Conservation (phyloP, 2,797 vertebrate genomes). For the Labroides dimidiatus region DNA sequence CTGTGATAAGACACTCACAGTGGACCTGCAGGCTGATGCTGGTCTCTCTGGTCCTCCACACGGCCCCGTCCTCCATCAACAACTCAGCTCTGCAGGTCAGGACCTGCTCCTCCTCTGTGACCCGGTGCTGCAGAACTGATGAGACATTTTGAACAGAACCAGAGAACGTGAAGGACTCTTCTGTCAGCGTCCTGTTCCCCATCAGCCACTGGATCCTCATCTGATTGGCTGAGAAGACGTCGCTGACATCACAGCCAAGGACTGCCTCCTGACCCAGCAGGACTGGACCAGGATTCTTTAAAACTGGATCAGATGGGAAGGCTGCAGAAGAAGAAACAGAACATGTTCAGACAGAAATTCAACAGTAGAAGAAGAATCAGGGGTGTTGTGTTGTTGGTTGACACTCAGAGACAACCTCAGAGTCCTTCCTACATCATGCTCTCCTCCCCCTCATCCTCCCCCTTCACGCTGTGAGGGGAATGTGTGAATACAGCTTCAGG, state of each 20-base stretch:
- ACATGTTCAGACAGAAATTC: neutral
- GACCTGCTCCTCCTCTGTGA: constrained; percentile 59
- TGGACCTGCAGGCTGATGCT: constrained; percentile 55
- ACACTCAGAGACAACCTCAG: no score
- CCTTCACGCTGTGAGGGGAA: no score
- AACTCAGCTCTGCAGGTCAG: constrained; percentile 85
- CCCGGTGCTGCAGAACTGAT: constrained; percentile 58
- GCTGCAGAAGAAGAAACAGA: constrained; percentile 74
- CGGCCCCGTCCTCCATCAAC: constrained; percentile 29
- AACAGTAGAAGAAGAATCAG: neutral
- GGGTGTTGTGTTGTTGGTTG: no score
- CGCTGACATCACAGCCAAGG: constrained; percentile 79
- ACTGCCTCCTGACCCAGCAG: constrained; percentile 68
- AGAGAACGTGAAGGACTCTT: constrained; percentile 33
- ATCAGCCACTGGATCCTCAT: constrained; percentile 82
- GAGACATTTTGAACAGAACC: constrained; percentile 74
- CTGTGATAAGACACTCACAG: constrained; percentile 75
- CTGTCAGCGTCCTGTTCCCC: constrained; percentile 38
- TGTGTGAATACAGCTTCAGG: no score
- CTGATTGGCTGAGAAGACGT: constrained; percentile 80
- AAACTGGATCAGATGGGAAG: constrained; percentile 85
- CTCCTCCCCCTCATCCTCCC: no score
- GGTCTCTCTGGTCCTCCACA: constrained; percentile 65
- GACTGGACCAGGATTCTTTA: constrained; percentile 72
- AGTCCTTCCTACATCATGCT: no score